Conservation (phyloP, 2,888 invertebrate species). For the Xanthorhoe spadicearia region DNA sequence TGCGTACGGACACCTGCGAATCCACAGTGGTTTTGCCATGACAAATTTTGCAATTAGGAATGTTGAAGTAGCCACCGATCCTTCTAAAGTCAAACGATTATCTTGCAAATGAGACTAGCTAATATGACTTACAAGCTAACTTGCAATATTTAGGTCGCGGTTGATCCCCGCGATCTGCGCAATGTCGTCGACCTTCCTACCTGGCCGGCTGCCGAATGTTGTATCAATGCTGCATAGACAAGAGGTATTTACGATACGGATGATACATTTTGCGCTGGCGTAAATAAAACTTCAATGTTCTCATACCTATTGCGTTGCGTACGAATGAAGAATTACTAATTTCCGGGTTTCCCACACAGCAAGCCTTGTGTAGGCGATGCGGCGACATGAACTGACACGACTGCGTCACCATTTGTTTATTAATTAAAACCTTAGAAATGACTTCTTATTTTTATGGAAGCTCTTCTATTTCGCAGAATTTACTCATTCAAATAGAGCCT, state of each 20-base stretch:
- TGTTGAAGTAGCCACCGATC: slow-evolving; percentile 15
- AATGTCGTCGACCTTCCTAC: slow-evolving; percentile 57
- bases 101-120: slow-evolving; percentile 24
- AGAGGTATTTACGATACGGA: slow-evolving; percentile 46
- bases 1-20: slow-evolving; percentile 35
- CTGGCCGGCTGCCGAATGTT: slow-evolving; percentile 53
- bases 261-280: slow-evolving; percentile 43
- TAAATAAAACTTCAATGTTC: slow-evolving; percentile 31
- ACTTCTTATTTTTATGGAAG: background rate
- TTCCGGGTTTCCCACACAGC: slow-evolving; percentile 59
- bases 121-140: slow-evolving; percentile 1
- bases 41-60: slow-evolving; percentile 25
- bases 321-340: slow-evolving; percentile 48
- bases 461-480: slow-evolving; percentile 1
- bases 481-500: slow-evolving; percentile 26
- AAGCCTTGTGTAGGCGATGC: slow-evolving; percentile 50
- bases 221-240: slow-evolving; percentile 49
- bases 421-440: slow-evolving; percentile 17
- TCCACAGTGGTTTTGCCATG: slow-evolving; percentile 21
- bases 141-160: slow-evolving; percentile 37
- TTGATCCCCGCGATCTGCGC: slow-evolving; percentile 40
- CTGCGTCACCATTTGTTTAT: slow-evolving; percentile 34
- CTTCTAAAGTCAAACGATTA: slow-evolving; percentile 20
- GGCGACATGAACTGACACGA: slow-evolving; percentile 23
- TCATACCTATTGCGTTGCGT: slow-evolving; percentile 33